Base-by-base conservation (phyloP, 2,797 vertebrate species). In the Parambassis ranga region DNA sequence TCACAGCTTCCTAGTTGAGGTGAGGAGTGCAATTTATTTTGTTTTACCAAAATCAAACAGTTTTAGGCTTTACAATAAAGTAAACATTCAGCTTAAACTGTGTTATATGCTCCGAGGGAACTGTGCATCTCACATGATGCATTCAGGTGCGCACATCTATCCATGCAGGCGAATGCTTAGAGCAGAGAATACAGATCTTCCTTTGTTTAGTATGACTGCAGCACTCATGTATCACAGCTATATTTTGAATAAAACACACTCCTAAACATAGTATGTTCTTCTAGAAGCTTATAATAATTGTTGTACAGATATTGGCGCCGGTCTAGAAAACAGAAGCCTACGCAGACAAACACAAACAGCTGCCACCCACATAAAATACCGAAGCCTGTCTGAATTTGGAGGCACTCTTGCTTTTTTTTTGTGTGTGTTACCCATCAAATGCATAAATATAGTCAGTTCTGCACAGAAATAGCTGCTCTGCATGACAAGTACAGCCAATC, bases 401-500 rank as follows among this genome's bases (percentile, higher is more conserved):
- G 20, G 27, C 7, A 10, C 16, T 36, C 10, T 6, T 47, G 28
- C 37, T 32, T 43, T 24, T 14, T 16, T 20, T 47, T 16, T n/a
- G n/a, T 44, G 30, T 51, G 33, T 6, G 10, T 33, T 55, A 15
- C 8, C 7, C 37, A 6, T 22, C 20, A 28, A 55, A 50, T 68
- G n/a, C 46, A 36, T 48, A 47, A 48, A 62, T 36, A 41, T 37
- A 49, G 57, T 57, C n/a, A n/a, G 9, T 33, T 48, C 16, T n/a
- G 36, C 5, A 11, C 18, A 53, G 27, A 63, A 63, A 62, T 23
- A 15, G 28, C 11, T 31, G 24, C 26, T 19, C 41, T 28, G 24
- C 50, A 42, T 24, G 42, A 41, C 6, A 23, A 39, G 16, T 44
- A 20, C 26, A 30, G 53, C 35, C 48, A 44, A 74, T 71, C 66